phyloP scores from a whole-genome alignment of 2,113 vertebrate species.

The Anarhynchus alexandrinus region DNA sequence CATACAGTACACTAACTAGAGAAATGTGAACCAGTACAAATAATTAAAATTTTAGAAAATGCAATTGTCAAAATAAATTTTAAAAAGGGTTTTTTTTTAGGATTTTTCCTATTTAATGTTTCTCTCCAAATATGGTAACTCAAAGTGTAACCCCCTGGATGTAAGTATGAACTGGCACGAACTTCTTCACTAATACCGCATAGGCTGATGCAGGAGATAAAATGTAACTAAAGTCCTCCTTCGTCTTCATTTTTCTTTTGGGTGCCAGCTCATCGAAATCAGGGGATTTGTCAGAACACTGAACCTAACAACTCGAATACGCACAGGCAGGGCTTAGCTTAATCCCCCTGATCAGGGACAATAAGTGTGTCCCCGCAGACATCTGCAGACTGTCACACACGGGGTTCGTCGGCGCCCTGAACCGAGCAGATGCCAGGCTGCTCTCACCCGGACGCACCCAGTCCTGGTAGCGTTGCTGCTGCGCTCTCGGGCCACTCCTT shows the following conservation, averaged over 20 bases:
- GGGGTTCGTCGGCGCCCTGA: accelerated
- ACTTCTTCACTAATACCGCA: neutral
- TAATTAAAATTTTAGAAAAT: neutral
- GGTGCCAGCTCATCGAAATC: neutral
- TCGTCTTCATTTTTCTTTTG: neutral
- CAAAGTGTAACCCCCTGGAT: neutral
- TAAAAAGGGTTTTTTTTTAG: neutral
- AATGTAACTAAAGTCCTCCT: neutral
- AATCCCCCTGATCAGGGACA: neutral
- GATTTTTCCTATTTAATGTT: neutral
- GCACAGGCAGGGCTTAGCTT: neutral
- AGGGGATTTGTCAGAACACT: neutral
- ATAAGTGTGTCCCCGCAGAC: neutral
- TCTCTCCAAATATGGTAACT: neutral
- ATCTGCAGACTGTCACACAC: neutral
- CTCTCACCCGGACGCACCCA: neutral
- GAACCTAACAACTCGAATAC: neutral
- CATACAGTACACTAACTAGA: neutral
- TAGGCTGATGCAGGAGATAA: neutral
- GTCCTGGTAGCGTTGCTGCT: neutral
- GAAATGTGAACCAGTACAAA: neutral
- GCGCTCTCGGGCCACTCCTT: neutral
- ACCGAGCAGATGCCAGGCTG: neutral
- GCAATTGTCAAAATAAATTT: neutral
- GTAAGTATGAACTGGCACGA: neutral